Evolutionary conservation across 1,140 invertebrate genomes (phyloP).

Genomic region (Melitaea cinxia): DNA sequence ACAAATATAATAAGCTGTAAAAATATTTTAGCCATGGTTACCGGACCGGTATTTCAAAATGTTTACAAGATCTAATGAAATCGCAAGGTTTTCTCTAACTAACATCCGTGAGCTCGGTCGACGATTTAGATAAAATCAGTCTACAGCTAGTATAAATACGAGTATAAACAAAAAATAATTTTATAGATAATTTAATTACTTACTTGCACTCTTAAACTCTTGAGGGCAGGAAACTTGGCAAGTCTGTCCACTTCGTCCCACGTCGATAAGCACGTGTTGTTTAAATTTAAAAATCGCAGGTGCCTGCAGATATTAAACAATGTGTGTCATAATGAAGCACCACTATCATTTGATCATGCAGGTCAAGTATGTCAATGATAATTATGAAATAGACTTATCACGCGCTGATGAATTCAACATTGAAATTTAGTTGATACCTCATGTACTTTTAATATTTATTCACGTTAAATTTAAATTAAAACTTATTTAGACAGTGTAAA

Average conservation of each 20-base stretch:
- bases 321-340: neutral
- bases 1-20: neutral
- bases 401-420: conserved; percentile 39
- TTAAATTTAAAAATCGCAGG: conserved; percentile 91
- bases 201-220: conserved; percentile 91
- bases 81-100: conserved; percentile 27
- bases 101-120: conserved; percentile 14
- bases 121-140: neutral
- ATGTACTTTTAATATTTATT: neutral
- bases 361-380: conserved; percentile 62
- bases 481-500: neutral
- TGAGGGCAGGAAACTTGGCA: conserved; percentile 90
- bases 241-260: conserved; percentile 95
- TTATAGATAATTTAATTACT: conserved; percentile 38
- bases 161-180: neutral
- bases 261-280: conserved; percentile 89
- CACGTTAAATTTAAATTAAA: neutral
- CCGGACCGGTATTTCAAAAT: neutral
- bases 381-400: conserved; percentile 37
- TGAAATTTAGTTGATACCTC: conserved; percentile 27
- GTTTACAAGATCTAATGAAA: conserved; percentile 11
- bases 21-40: neutral
- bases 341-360: conserved; percentile 20
- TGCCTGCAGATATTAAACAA: conserved; percentile 81
- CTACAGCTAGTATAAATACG: neutral